Percentiles rank a stretch among this genome's conserved stretches.
Evolutionary conservation across 2,113 vertebrate species (phyloP).

Genomic region (Bostrychus sinensis): DNA sequence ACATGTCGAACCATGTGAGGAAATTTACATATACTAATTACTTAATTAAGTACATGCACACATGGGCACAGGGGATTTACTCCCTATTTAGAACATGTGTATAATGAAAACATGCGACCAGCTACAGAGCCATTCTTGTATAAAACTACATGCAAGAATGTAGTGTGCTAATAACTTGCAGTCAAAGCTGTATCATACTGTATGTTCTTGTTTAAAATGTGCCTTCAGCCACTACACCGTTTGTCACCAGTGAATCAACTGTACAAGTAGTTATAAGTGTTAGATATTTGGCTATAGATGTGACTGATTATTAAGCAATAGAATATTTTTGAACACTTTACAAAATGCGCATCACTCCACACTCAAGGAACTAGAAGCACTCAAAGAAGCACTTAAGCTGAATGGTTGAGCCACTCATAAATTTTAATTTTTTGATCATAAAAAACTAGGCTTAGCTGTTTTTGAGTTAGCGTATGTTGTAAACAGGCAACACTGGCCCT

Average conservation of each 20-base stretch:
- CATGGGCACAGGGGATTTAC: conserved; percentile 3
- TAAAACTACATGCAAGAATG: not conserved
- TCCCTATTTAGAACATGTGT: not conserved
- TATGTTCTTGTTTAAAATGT: no score
- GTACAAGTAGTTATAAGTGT: not conserved
- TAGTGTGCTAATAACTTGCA: not conserved
- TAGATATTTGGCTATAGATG: conserved; percentile 3
- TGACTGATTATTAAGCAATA: no score
- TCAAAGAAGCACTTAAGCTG: not conserved
- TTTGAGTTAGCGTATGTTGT: no score
- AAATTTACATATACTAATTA: conserved; percentile 5
- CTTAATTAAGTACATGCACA: not conserved
- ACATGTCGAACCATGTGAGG: not conserved
- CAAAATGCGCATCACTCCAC: not conserved
- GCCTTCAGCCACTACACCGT: not conserved
- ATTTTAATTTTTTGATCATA: no score
- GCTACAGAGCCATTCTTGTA: not conserved
- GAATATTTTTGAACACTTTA: not conserved
- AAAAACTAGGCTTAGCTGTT: no score
- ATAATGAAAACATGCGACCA: conserved; percentile 2
- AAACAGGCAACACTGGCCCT: no score
- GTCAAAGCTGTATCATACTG: not conserved
- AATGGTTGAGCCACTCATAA: no score
- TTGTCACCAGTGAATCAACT: not conserved
- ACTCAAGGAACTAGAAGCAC: not conserved